Evolutionary conservation across 2,888 invertebrate genomes (phyloP), one percentile per base, ranked within the genome.

Genomic region (Globia sparganii): DNA sequence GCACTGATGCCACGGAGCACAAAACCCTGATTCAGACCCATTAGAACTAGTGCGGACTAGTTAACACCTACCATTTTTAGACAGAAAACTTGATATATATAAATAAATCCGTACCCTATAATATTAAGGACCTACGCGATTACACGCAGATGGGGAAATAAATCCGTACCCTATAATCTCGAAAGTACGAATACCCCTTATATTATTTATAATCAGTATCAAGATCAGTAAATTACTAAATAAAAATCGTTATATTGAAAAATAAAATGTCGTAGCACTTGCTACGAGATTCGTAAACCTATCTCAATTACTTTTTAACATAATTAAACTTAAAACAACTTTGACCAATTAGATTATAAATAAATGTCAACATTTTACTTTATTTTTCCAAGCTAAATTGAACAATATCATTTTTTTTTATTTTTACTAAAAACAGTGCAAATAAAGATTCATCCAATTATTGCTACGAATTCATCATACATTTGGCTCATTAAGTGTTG

Each of bases 401-500:
- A 40, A 6, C 6, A 53, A 25, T n/a, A 18, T 31, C n/a, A n/a
- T n/a, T n/a, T 56, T 61, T 59, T 34, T 28, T 8, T 1, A 9
- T 3, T 0, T 43, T 25, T 15, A 34, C 0, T 40, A 25, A 15
- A 61, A 1, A 11, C 2, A 46, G 6, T 18, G 53, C 0, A 25
- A 11, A 43, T 21, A 34, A 28, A 43, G 4, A 13, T 40, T n/a
- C 28, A 53, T 43, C 34, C 18, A 6, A 72, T 34, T 34, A 37
- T 70, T 53, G 53, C 61, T 61, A 72, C n/a, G 43, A 34, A 72
- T 28, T 66, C 37, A 72, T 78, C 79, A 86, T 86, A 86, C 79
- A 85, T 89, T 85, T 88, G 91, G 91, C 89, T 92, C 93, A 91
- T 94, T 93, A 92, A 82, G 85, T 78, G 83, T 72, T 86, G 88